Percentiles rank a stretch among this genome's conserved stretches.
phyloP scores from a whole-genome alignment of 2,113 vertebrate genomes.

The Planiliza haematocheilus region DNA sequence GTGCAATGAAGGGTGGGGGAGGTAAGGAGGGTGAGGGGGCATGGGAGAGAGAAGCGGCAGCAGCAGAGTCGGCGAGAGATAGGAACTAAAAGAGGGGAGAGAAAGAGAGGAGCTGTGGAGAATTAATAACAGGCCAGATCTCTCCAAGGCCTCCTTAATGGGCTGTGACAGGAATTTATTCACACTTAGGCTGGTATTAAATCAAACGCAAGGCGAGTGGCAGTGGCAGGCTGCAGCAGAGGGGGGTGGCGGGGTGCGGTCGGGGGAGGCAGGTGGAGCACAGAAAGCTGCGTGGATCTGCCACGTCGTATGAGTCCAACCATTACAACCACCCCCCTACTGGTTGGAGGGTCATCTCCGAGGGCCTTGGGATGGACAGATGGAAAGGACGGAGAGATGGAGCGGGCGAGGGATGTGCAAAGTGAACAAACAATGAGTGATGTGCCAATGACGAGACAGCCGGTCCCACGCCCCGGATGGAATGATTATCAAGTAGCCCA shows the following conservation, averaged over 20 bases:
- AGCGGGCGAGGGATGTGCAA: constrained; percentile 13
- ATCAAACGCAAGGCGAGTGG: constrained; percentile 80
- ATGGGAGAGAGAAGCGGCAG: constrained; percentile 36
- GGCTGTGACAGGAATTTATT: constrained; percentile 88
- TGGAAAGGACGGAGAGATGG: constrained; percentile 21
- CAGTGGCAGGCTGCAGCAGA: constrained; percentile 71
- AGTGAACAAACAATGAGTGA: constrained; percentile 72
- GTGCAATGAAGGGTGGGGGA: constrained; percentile 33
- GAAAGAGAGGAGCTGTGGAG: constrained; percentile 77
- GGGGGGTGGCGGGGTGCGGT: constrained; percentile 61
- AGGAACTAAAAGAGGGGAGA: constrained; percentile 63
- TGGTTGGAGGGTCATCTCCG: constrained; percentile 52
- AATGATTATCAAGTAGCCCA: constrained; percentile 75
- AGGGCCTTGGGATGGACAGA: constrained; percentile 34
- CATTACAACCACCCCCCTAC: constrained; percentile 30
- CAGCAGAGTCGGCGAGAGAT: constrained; percentile 55
- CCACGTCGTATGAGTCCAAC: constrained; percentile 33
- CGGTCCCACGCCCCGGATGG: constrained; percentile 75
- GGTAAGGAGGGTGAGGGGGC: constrained; percentile 19
- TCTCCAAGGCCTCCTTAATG: constrained; percentile 87
- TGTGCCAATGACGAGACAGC: constrained; percentile 61
- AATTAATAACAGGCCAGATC: constrained; percentile 86
- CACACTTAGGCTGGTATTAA: constrained; percentile 86
- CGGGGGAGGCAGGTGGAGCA: constrained; percentile 5
- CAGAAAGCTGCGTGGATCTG: constrained; percentile 38